These are phyloP conservation scores for Cheiracanthium punctorium DNA, from an alignment of 2,888 invertebrate genomes.

Conservation along the genomic window DNA sequence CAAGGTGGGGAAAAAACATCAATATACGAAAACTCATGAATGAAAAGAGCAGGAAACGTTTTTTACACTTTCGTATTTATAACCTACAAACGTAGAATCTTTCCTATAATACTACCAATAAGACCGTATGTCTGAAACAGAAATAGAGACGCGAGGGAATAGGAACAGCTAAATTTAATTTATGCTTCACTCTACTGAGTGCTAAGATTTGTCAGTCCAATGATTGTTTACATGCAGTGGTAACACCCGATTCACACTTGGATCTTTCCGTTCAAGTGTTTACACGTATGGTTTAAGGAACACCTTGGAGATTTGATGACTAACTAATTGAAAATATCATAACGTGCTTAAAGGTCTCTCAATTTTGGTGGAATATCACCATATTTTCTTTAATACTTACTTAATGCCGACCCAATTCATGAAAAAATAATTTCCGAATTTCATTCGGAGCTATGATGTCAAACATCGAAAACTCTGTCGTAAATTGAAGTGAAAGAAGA, in stretches of 20 bases:
- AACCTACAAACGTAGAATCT: conserved; percentile 62
- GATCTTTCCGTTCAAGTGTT: too few relatives aligned
- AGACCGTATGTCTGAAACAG: conserved; percentile 37
- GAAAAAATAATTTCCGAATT: too few relatives aligned
- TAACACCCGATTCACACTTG: not conserved
- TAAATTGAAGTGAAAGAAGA: too few relatives aligned
- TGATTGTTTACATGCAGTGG: not conserved
- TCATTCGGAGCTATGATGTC: too few relatives aligned
- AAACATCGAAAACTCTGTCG: too few relatives aligned
- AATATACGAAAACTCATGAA: conserved; percentile 42
- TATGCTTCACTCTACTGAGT: conserved; percentile 55
- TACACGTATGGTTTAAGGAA: too few relatives aligned
- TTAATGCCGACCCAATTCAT: too few relatives aligned
- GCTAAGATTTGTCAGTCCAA: conserved; percentile 3
- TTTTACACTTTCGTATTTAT: conserved; percentile 62
- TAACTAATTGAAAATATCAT: too few relatives aligned
- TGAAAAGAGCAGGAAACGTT: conserved; percentile 44
- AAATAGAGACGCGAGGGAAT: conserved; percentile 58
- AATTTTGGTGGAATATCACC: too few relatives aligned
- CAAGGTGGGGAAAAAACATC: not conserved
- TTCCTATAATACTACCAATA: conserved; percentile 49
- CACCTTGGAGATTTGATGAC: too few relatives aligned
- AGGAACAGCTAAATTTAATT: conserved; percentile 65
- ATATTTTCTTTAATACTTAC: too few relatives aligned
- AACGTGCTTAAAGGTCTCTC: too few relatives aligned